Evolutionary conservation across 2,888 invertebrate species (phyloP), one percentile per base, ranked within the genome.

Genomic region (Dichetophora obliterata): DNA sequence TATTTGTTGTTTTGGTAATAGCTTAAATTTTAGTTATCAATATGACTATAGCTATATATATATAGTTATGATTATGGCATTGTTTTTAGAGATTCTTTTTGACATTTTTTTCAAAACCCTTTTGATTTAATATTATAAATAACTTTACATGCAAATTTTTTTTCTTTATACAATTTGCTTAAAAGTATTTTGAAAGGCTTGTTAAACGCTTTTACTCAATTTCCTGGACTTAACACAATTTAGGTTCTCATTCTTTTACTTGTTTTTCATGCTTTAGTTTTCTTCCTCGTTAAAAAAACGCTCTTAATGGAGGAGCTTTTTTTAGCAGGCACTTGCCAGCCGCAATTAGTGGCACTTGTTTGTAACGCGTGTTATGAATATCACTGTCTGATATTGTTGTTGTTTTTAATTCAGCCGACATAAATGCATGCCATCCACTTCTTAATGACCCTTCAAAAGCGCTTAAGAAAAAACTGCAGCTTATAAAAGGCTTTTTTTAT

Each of bases 261-360:
- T 16, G 27, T 19, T 9, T 16, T 14, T 61, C 27, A 43, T 48
- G 19, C 8, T 48, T 66, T 11, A 34, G 3, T 57, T 34, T 37
- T 24, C 37, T 6, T 34, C 57, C 59, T 3, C 59, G 43, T 43
- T 22, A 11, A 71, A 59, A 34, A 37, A 52, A 59, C 2, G 16
- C 71, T 54, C 37, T 48, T 24, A 43, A 37, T 66, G 48, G 14
- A 19, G 19, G 24, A 57, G 5, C 24, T n/a, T 31, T 19, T 66
- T 75, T n/a, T 37, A 65, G 22, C 14, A 61, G 11, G 57, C 69
- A 14, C 75, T 48, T 70, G 57, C 34, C 74, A 34, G 34, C 63
- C 70, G 22, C 75, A 75, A 75, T 75, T 75, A 75, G 63, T 24
- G 14, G 22, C 68, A 43, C 68, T 27, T 68, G 19, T 8, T 43